Evolutionary conservation across 2,888 invertebrate genomes (phyloP).

Genomic region (Eurois occulta): DNA sequence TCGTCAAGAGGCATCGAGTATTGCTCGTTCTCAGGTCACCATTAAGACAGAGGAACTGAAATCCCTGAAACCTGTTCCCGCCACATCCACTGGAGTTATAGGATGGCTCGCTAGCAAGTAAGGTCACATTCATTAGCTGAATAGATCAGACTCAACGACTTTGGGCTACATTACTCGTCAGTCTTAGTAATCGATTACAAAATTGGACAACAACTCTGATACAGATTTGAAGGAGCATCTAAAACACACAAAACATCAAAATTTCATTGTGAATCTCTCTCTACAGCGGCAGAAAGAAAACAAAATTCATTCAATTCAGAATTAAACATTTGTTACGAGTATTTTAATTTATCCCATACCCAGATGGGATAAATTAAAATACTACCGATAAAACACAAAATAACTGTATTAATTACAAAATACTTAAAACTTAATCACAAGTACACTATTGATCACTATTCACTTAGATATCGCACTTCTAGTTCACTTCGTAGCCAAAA

Average conservation of each 20-base stretch:
- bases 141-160: background rate
- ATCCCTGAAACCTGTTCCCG: conserved; percentile 84
- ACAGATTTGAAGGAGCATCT: background rate
- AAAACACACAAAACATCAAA: too few species aligned
- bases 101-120: conserved; percentile 86
- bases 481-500: too few species aligned
- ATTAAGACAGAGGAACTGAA: conserved; percentile 73
- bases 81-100: conserved; percentile 81
- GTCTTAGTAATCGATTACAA: background rate
- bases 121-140: background rate
- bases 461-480: too few species aligned
- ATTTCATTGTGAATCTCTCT: background rate
- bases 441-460: too few species aligned
- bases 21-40: conserved; percentile 70
- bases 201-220: background rate
- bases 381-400: too few species aligned
- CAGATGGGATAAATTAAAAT: too few species aligned
- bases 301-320: background rate
- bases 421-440: too few species aligned
- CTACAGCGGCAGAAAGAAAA: background rate
- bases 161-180: background rate
- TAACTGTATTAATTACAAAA: too few species aligned
- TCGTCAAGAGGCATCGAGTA: conserved; percentile 72
- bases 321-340: too few species aligned
- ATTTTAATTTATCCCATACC: too few species aligned